Percentiles rank a stretch among this genome's conserved stretches.
phyloP scores from a whole-genome alignment of 2,113 vertebrate species.

The Phylloscopus trochilus region DNA sequence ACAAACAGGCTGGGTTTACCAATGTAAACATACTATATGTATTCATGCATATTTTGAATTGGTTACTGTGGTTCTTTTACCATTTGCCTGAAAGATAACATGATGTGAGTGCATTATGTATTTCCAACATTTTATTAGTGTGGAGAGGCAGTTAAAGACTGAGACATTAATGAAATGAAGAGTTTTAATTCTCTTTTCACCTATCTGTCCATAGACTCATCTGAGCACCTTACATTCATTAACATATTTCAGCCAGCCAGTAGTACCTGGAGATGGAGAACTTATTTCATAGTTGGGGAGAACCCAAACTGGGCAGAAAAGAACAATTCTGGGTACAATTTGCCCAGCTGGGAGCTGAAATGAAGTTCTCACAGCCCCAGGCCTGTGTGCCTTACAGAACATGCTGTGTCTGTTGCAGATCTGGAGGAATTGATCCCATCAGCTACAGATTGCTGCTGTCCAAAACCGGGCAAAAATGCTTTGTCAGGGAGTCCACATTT shows the following conservation, averaged over 20 bases:
- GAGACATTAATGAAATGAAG: neutral
- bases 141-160: neutral
- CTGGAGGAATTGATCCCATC: neutral
- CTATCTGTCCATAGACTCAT: neutral
- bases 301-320: neutral
- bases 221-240: neutral
- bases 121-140: neutral
- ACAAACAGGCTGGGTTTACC: constrained; percentile 52
- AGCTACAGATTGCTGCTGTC: neutral
- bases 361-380: neutral
- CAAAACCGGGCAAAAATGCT: neutral
- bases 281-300: neutral
- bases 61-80: constrained; percentile 14
- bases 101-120: neutral
- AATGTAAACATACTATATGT: constrained; percentile 18
- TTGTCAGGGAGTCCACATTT: neutral
- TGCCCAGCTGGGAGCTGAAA: neutral
- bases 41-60: constrained; percentile 10
- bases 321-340: neutral
- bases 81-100: constrained; percentile 6
- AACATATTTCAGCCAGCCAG: neutral
- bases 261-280: neutral
- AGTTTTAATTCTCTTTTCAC: neutral
- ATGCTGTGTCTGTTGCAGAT: rapidly evolving
- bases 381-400: neutral